Percentiles rank a stretch among this genome's conserved stretches.
These are phyloP conservation scores for Myotis myotis DNA, from an alignment of 2,797 vertebrate species.

Conservation along the genomic window DNA sequence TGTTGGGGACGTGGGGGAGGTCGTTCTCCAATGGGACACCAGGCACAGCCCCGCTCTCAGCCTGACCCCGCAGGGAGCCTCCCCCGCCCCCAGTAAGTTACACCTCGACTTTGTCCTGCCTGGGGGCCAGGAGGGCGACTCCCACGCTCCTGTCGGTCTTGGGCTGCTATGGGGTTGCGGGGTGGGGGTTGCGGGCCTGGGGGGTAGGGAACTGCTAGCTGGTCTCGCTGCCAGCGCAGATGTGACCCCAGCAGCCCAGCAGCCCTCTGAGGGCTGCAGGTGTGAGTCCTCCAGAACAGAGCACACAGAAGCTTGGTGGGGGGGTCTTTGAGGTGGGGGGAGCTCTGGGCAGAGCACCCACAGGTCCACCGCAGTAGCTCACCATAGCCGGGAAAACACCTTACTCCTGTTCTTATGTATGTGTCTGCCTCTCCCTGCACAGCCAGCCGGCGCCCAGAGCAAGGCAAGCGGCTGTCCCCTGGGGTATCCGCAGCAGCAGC, in stretches of 20 bases:
- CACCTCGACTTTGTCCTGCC: background rate
- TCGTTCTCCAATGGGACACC: background rate
- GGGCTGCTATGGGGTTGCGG: background rate
- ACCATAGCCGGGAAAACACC: background rate
- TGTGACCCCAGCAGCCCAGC: background rate
- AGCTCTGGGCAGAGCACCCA: background rate
- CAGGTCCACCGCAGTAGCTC: rapidly evolving
- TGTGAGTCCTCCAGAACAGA: background rate
- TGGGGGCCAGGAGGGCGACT: background rate
- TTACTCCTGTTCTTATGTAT: background rate
- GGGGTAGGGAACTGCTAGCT: background rate
- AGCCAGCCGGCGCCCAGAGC: too few relatives aligned
- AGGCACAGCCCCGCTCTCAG: background rate
- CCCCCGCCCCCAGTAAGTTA: background rate
- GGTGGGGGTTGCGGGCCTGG: too few relatives aligned
- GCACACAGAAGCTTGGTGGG: background rate
- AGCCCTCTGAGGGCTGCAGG: background rate
- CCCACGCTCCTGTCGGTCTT: background rate
- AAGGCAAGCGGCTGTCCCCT: too few relatives aligned
- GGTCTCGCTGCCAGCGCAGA: background rate
- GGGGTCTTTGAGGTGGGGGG: rapidly evolving
- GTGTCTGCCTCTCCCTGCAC: background rate
- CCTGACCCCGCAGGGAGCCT: background rate
- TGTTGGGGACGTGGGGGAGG: background rate
- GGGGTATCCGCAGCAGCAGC: background rate